Evolutionary conservation across 2,113 vertebrate genomes (phyloP), one percentile per base, ranked within the genome.

Genomic region (Misgurnus anguillicaudatus): DNA sequence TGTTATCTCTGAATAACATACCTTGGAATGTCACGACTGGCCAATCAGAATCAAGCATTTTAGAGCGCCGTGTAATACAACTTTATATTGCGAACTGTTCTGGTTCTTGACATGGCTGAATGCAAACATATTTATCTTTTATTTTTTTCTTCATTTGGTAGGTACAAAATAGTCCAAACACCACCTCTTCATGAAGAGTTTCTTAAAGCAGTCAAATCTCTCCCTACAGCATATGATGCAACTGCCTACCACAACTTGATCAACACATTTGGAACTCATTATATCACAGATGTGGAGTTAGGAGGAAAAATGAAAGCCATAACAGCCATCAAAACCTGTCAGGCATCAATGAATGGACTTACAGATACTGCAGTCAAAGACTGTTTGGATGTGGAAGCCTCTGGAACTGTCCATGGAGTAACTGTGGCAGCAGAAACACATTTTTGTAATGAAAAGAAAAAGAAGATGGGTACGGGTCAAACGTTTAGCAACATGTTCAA

Each of bases 251-350:
- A 3, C 4, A 9, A 39, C 4, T 10, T 89, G 14, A 84, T 90
- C 0, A 60, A 80, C 62, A 87, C 78, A 0, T 90, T 83, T 9
- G 89, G 89, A 2, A 90, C 89, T n/a, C 89, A 90, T 80, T 89
- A 57, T 70, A 83, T 89, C 39, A 79, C 2, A 8, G 13, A 80
- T 3, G 89, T 87, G 31, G 31, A 1, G 41, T 72, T 88, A 0
- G 89, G 89, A 1, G 88, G 87, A 0, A 14, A 80, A 42, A 63
- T 87, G 8, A 88, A 86, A 57, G 75, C 80, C 9, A 4, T 80
- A 24, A 90, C 90, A 16, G 47, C 89, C 2, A n/a, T 91, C 8
- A 72, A 19, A 39, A 85, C 82, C 38, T 91, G 89, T 3, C 0
- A 75, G 75, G 84, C 85, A 0, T 16, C 86, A 5, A 60, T 89